Conservation (phyloP, 2,113 vertebrate genomes). For the Alligator mississippiensis region DNA sequence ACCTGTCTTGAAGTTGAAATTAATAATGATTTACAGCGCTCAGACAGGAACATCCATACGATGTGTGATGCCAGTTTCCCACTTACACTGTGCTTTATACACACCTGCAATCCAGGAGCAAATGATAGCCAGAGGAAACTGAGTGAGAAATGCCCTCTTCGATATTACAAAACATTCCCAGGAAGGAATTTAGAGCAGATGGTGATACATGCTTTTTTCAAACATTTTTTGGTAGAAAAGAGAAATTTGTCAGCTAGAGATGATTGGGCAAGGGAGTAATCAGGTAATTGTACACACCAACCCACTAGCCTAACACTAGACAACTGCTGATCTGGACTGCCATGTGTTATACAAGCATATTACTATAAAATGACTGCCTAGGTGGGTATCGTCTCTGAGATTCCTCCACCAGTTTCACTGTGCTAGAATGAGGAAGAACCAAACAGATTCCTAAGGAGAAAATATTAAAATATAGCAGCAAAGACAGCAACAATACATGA, state of each 20-base stretch:
- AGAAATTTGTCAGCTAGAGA: background rate
- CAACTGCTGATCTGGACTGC: background rate
- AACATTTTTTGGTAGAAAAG: background rate
- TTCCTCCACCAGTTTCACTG: background rate
- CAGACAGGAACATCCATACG: background rate
- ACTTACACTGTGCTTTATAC: background rate
- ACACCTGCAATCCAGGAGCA: background rate
- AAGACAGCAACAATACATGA: background rate
- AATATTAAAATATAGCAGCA: background rate
- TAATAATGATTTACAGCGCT: background rate
- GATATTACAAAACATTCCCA: constrained; percentile 29
- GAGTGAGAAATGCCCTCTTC: constrained; percentile 46
- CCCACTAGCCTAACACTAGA: background rate
- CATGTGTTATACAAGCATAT: background rate
- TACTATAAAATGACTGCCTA: background rate
- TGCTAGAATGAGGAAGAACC: background rate
- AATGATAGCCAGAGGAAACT: constrained; percentile 39
- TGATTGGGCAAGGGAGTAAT: background rate
- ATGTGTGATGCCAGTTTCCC: background rate
- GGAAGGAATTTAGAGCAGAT: background rate
- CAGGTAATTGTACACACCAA: background rate
- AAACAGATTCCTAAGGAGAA: background rate
- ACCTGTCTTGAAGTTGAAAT: background rate
- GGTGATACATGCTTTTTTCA: background rate
- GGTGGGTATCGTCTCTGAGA: background rate